These are phyloP conservation scores for Danio aesculapii DNA, from an alignment of 2,797 vertebrate genomes.

Conservation along the genomic window DNA sequence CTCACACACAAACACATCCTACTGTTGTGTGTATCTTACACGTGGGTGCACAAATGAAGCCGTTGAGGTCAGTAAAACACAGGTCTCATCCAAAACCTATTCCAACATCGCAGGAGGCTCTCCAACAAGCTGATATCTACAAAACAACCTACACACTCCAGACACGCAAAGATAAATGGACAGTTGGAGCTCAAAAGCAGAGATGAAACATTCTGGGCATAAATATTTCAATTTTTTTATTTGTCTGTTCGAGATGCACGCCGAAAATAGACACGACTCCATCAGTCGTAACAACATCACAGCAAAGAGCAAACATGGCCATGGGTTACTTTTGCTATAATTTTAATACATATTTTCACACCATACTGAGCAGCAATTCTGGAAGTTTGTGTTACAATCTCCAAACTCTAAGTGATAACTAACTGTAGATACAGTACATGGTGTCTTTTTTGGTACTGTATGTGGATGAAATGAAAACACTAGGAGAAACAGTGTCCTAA, in stretches of 20 bases:
- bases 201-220: slow-evolving; percentile 16
- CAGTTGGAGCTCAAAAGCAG: slow-evolving; percentile 27
- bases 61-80: slow-evolving; percentile 32
- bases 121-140: slow-evolving; percentile 58
- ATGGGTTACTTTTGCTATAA: slow-evolving; percentile 25
- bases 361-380: slow-evolving; percentile 17
- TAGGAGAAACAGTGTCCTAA: background rate
- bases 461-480: background rate
- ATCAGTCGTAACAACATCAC: slow-evolving; percentile 44
- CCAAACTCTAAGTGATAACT: slow-evolving; percentile 2
- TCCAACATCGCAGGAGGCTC: slow-evolving; percentile 42
- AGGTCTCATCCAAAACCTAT: slow-evolving; percentile 27
- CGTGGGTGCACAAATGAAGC: slow-evolving; percentile 50
- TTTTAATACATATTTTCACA: background rate
- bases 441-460: background rate
- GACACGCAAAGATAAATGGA: slow-evolving; percentile 42
- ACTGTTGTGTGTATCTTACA: slow-evolving; percentile 59
- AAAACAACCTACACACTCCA: slow-evolving; percentile 25
- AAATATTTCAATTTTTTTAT: slow-evolving; percentile 52
- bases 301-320: slow-evolving; percentile 32
- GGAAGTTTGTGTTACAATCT: background rate
- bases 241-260: slow-evolving; percentile 37
- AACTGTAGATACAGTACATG: no score
- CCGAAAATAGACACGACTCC: slow-evolving; percentile 44
- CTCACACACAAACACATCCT: slow-evolving; percentile 50